phyloP scores from a whole-genome alignment of 1,140 invertebrate genomes.

The Ephestia elutella region DNA sequence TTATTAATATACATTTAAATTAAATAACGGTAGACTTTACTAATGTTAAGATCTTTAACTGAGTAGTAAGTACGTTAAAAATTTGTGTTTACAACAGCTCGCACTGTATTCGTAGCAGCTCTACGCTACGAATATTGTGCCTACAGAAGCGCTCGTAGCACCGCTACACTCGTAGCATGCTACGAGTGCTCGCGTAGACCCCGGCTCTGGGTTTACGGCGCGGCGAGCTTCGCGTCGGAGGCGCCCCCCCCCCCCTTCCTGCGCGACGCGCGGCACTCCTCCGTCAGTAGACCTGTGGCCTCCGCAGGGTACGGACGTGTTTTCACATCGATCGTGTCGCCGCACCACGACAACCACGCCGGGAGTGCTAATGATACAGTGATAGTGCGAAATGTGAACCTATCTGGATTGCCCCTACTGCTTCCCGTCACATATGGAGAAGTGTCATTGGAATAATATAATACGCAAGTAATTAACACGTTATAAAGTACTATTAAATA shows the following conservation, averaged over 20 bases:
- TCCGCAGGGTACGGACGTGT: neutral
- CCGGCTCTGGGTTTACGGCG: constrained; percentile 17
- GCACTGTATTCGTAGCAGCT: too few relatives aligned
- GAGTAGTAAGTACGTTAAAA: too few relatives aligned
- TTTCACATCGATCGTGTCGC: neutral
- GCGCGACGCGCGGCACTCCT: neutral
- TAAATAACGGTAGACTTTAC: too few relatives aligned
- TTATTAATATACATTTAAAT: too few relatives aligned
- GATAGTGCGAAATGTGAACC: constrained; percentile 6
- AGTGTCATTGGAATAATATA: too few relatives aligned
- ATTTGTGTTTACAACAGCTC: too few relatives aligned
- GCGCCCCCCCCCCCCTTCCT: neutral
- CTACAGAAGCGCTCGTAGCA: constrained; percentile 13
- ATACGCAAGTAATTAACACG: too few relatives aligned
- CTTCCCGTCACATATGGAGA: neutral
- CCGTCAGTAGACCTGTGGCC: neutral
- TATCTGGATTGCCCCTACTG: neutral
- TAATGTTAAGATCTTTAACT: too few relatives aligned
- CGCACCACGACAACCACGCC: neutral
- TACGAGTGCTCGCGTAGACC: neutral
- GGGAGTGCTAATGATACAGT: neutral
- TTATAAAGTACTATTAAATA: too few relatives aligned
- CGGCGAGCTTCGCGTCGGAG: constrained; percentile 8
- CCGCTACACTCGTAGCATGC: neutral
- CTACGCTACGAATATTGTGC: too few relatives aligned